These are phyloP conservation scores for Physella acuta DNA, from an alignment of 1,140 invertebrate genomes.

Conservation along the genomic window DNA sequence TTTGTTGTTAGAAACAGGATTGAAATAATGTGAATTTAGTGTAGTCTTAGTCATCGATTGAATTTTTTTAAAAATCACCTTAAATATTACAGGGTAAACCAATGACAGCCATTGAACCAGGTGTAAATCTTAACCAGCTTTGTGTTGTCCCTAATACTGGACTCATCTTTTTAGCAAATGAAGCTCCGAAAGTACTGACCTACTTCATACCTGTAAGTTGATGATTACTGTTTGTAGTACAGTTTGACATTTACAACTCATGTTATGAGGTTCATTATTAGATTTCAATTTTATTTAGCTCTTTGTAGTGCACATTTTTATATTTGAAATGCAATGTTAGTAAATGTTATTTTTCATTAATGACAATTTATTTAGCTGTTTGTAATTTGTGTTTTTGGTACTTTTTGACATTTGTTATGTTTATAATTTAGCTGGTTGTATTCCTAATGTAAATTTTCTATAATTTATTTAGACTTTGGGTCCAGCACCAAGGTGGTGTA, in stretches of 20 bases:
- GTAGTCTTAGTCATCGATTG: no score
- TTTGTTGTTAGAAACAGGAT: no score
- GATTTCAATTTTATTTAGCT: not conserved
- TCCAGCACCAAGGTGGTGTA: slow-evolving; percentile 95
- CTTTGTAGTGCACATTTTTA: not conserved
- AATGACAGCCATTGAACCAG: slow-evolving; percentile 86
- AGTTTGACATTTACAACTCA: not conserved
- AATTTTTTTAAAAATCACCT: no score
- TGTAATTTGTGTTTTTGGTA: no score
- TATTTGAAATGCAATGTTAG: no score
- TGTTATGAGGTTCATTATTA: not conserved
- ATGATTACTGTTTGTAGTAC: not conserved
- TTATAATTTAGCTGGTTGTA: no score
- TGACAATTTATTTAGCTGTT: no score
- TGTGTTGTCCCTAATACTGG: slow-evolving; percentile 84
- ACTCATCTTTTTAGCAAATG: slow-evolving; percentile 91
- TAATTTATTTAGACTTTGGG: slow-evolving; percentile 86
- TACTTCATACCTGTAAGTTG: slow-evolving; percentile 85
- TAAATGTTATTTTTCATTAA: no score
- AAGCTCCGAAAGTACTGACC: slow-evolving; percentile 89
- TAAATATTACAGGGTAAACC: slow-evolving; percentile 86
- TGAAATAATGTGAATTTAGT: no score
- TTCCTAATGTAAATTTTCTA: no score
- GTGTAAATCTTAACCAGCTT: slow-evolving; percentile 84
- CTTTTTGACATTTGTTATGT: no score